Percentiles rank a stretch among this genome's conserved stretches.
phyloP scores from a whole-genome alignment of 2,797 vertebrate species.

The Silurus lanzhouensis region DNA sequence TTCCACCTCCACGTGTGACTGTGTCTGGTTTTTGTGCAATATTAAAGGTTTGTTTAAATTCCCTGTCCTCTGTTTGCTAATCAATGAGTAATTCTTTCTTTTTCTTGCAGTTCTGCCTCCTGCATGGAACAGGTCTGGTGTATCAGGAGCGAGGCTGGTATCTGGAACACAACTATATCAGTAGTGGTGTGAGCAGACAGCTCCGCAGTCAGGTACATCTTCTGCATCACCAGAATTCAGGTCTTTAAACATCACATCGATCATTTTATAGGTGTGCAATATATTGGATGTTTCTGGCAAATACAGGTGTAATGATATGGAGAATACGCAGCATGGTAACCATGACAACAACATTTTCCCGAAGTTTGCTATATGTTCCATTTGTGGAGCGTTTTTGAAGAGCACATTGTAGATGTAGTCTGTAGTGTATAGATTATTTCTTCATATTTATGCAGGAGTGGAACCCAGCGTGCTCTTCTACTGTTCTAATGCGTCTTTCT shows the following conservation, averaged over 20 bases:
- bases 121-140: conserved; percentile 69
- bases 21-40: neutral
- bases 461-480: neutral
- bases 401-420: too few relatives aligned
- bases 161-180: conserved; percentile 69
- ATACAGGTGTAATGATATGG: neutral
- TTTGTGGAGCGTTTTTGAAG: too few relatives aligned
- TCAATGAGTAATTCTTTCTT: neutral
- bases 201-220: conserved; percentile 67
- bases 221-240: neutral
- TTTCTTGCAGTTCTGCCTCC: conserved; percentile 65
- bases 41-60: neutral
- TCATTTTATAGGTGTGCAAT: neutral
- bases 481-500: neutral
- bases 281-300: neutral
- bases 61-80: neutral
- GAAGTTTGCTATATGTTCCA: too few relatives aligned
- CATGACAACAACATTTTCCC: neutral
- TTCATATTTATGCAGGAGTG: neutral
- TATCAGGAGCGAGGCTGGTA: conserved; percentile 72
- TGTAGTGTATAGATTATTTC: too few relatives aligned
- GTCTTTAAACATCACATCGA: neutral
- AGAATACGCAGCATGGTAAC: neutral
- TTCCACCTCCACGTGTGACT: too few relatives aligned
- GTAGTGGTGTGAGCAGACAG: conserved; percentile 52